Evolutionary conservation across 2,888 invertebrate species (phyloP).

Genomic region (Phrixothrix hirtus): DNA sequence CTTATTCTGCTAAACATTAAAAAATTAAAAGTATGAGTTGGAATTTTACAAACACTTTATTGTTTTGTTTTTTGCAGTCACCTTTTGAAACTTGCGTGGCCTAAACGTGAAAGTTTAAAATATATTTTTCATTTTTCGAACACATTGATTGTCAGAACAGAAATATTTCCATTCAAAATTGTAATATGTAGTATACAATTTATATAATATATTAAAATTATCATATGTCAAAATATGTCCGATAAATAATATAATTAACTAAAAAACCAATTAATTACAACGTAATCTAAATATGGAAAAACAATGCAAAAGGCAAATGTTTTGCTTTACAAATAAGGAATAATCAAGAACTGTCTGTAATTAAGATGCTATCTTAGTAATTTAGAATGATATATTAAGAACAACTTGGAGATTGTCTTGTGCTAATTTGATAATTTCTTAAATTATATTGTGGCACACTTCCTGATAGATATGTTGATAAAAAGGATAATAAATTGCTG

Average conservation of each 20-base stretch:
- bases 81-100: no score
- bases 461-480: no score
- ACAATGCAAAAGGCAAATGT: slow-evolving; percentile 9
- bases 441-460: slow-evolving; percentile 29
- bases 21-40: no score
- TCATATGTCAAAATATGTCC: no score
- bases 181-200: no score
- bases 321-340: slow-evolving; percentile 13
- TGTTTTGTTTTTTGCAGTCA: no score
- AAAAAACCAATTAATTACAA: no score
- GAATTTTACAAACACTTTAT: neutral
- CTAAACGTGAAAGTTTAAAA: neutral
- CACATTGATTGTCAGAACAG: neutral
- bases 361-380: slow-evolving; percentile 28
- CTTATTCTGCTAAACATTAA: no score
- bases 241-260: no score
- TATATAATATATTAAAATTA: no score
- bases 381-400: slow-evolving; percentile 27
- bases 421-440: slow-evolving; percentile 30
- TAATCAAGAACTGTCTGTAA: slow-evolving; percentile 14
- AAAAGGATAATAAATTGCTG: no score
- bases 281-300: slow-evolving; percentile 11
- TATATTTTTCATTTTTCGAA: neutral
- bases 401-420: slow-evolving; percentile 20
- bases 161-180: no score